These are phyloP conservation scores for Vireo altiloquus DNA, from an alignment of 2,113 vertebrate genomes.

Conservation along the genomic window DNA sequence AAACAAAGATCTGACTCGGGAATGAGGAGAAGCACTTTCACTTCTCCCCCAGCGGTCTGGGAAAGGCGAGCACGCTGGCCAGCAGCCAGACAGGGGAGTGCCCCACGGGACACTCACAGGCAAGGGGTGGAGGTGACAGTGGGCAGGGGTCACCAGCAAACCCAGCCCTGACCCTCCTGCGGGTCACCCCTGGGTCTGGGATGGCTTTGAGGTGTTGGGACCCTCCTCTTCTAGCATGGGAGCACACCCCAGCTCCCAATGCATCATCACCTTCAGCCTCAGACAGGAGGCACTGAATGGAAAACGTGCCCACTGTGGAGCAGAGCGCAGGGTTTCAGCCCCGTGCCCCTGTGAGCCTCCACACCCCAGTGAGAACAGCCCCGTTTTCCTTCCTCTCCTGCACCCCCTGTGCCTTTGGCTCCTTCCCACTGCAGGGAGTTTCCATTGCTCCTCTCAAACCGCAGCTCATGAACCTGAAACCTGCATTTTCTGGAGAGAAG, in stretches of 20 bases:
- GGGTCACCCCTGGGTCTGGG: neutral
- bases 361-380: neutral
- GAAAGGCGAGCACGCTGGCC: neutral
- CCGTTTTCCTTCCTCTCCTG: neutral
- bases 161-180: neutral
- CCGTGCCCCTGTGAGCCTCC: neutral
- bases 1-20: neutral
- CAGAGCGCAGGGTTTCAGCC: neutral
- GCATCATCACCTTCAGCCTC: neutral
- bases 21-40: neutral
- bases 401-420: neutral
- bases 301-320: rapidly evolving
- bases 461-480: constrained; percentile 32
- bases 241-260: neutral
- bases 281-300: neutral
- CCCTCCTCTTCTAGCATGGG: neutral
- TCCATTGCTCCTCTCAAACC: constrained; percentile 49
- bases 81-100: neutral
- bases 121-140: neutral
- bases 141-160: neutral
- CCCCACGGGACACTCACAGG: rapidly evolving
- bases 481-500: neutral
- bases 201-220: neutral
- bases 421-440: neutral
- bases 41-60: neutral